Conservation (phyloP, 2,888 invertebrate species). For the Cerceris rybyensis region DNA sequence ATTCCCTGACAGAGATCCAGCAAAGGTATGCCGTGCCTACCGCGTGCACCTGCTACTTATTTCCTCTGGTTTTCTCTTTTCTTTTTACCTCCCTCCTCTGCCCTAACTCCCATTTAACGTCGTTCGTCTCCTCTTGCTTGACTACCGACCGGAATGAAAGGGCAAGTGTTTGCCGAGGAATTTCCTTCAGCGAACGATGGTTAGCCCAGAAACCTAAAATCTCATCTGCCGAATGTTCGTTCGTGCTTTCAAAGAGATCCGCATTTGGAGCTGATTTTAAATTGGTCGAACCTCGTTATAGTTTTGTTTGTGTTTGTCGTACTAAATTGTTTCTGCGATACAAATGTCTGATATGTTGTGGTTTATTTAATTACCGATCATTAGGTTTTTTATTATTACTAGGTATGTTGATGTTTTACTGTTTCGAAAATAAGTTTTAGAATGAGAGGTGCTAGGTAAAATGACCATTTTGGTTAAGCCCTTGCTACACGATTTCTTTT, state of each 20-base stretch:
- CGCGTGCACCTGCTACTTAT: slow-evolving; percentile 47
- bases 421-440: no score
- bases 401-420: no score
- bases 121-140: slow-evolving; percentile 22
- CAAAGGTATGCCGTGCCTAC: slow-evolving; percentile 23
- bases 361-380: no score
- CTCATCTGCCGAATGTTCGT: slow-evolving; percentile 1
- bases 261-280: background rate
- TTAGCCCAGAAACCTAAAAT: slow-evolving; percentile 30
- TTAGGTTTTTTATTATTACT: no score
- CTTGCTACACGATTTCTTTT: no score
- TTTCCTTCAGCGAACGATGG: slow-evolving; percentile 14
- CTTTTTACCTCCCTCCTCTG: slow-evolving; percentile 14
- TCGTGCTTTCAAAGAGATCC: slow-evolving; percentile 4
- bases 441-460: no score
- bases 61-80: slow-evolving; percentile 29
- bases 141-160: slow-evolving; percentile 41
- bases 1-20: slow-evolving; percentile 21
- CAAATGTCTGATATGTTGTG: no score
- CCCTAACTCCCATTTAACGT: slow-evolving; percentile 30
- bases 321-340: no score
- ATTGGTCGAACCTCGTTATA: no score
- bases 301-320: no score
- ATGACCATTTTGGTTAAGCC: no score
- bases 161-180: slow-evolving; percentile 48